phyloP scores from a whole-genome alignment of 2,797 vertebrate genomes.

The Hyperoplus lanceolatus region DNA sequence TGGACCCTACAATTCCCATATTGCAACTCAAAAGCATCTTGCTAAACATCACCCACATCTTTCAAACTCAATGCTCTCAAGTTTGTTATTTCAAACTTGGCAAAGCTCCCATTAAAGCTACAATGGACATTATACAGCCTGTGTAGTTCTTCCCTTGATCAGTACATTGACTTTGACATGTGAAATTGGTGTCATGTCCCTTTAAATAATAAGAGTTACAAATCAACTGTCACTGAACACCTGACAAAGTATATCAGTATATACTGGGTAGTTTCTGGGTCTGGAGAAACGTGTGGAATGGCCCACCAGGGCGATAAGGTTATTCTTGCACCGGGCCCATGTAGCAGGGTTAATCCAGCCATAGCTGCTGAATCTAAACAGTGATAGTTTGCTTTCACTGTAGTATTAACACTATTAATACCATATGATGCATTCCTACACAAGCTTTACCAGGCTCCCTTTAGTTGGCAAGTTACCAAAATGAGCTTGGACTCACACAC shows the following conservation, averaged over 20 bases:
- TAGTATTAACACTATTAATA: slow-evolving; percentile 8
- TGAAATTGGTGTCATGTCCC: neutral
- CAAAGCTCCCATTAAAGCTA: neutral
- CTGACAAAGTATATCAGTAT: neutral
- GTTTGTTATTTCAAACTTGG: neutral
- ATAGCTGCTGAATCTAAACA: neutral
- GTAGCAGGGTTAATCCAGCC: neutral
- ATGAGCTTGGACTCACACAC: slow-evolving; percentile 6
- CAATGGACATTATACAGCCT: neutral
- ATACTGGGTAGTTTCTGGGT: too few relatives aligned
- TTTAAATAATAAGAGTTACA: neutral
- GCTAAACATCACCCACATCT: neutral
- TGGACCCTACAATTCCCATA: too few relatives aligned
- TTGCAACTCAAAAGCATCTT: neutral
- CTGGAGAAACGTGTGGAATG: neutral
- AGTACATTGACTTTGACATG: neutral
- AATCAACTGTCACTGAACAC: neutral
- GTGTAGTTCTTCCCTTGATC: neutral
- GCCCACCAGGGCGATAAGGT: neutral
- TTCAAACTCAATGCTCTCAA: neutral
- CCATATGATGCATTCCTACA: slow-evolving; percentile 17
- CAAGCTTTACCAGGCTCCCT: slow-evolving; percentile 10
- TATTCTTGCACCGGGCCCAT: neutral
- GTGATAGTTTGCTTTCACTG: neutral
- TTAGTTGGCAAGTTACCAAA: slow-evolving; percentile 61